Evolutionary conservation across 2,888 invertebrate genomes (phyloP).

Genomic region (Piscicola geometra): DNA sequence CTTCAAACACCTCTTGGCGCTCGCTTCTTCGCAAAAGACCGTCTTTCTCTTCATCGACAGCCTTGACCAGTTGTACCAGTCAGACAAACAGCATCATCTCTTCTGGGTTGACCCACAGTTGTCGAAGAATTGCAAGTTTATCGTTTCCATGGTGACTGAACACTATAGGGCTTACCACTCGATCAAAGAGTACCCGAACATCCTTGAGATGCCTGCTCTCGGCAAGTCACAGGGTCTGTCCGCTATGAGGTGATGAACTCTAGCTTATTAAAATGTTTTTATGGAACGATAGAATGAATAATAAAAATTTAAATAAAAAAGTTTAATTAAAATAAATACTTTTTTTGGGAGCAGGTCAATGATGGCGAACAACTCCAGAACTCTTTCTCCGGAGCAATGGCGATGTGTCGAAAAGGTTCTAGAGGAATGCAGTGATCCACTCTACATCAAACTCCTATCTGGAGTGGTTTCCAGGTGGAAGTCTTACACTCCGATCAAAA

Average conservation of each 20-base stretch:
- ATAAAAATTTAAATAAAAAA: no score
- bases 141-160: slow-evolving; percentile 58
- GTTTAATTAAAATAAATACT: no score
- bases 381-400: slow-evolving; percentile 85
- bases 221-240: slow-evolving; percentile 74
- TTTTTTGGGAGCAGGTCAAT: no score
- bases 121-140: slow-evolving; percentile 81
- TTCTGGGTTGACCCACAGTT: slow-evolving; percentile 90
- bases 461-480: slow-evolving; percentile 96
- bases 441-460: slow-evolving; percentile 93
- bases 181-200: slow-evolving; percentile 18
- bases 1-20: slow-evolving; percentile 82
- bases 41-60: slow-evolving; percentile 87
- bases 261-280: no score
- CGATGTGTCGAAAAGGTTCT: slow-evolving; percentile 87
- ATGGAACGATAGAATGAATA: no score
- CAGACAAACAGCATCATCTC: slow-evolving; percentile 87
- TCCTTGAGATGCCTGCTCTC: slow-evolving; percentile 55
- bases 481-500: slow-evolving; percentile 87
- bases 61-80: slow-evolving; percentile 89
- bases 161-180: slow-evolving; percentile 58
- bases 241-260: slow-evolving; percentile 16
- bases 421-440: slow-evolving; percentile 84
- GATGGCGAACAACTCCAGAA: slow-evolving; percentile 71
- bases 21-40: slow-evolving; percentile 61